Evolutionary conservation across 2,113 vertebrate genomes (phyloP), one percentile per base, ranked within the genome.

Genomic region (Lophochroa leadbeateri): DNA sequence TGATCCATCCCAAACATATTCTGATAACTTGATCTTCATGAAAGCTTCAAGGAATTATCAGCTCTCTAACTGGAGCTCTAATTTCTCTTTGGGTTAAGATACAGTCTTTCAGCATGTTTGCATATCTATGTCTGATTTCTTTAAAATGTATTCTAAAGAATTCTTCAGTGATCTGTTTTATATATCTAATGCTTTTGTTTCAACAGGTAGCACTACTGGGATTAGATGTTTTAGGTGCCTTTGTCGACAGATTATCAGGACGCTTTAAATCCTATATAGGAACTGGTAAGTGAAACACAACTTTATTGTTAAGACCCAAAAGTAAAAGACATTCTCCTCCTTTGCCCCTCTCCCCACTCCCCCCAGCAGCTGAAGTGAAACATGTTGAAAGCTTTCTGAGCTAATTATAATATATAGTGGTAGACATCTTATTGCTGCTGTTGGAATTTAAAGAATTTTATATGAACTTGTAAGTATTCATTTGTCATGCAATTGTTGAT

Each of bases 181-280:
- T 95, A 33, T 65, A 85, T 63, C 86, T 83, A 76, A 92, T 72
- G 44, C 23, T 92, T 96, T 96, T 96, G 55, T 98, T 81, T 96
- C 91, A 93, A n/a, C 96, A 99, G 99, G 99, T 99, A 92, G 98
- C 98, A 2, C 96, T 99, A 82, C 96, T 99, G 98, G 99, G 99
- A 91, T 98, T 99, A 80, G 99, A 99, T 96, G 98, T 99, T 97
- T 97, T 99, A 86, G 98, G 98, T 96, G 99, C 99, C 63, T 99
- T 99, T 94, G 98, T 99, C 25, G 96, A 98, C 86, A 99, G 99
- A 94, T 37, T 99, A 43, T 98, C 98, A 61, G 99, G 99, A 92
- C 98, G 98, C 79, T 99, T 99, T 98, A 99, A 98, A 98, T 98
- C 98, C 89, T 98, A 98, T 91, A 92, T 99, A 91, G 97, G 98